Evolutionary conservation across 2,797 vertebrate genomes (phyloP).

Genomic region (Urosaurus nigricauda): DNA sequence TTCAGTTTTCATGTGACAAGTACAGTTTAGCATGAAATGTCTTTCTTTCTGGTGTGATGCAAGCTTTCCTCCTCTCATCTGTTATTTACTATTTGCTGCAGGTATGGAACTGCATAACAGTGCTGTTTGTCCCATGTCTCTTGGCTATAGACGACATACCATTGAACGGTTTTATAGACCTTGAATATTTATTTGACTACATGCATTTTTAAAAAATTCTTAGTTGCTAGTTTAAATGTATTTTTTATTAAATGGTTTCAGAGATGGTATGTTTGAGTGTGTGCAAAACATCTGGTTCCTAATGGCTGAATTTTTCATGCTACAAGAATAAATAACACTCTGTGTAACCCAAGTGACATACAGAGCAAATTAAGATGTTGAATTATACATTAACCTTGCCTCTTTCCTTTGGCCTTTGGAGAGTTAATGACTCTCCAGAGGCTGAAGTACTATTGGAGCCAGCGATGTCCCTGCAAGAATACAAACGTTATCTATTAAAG

Average conservation of each 20-base stretch:
- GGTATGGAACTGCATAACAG: neutral
- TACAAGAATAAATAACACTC: slow-evolving; percentile 45
- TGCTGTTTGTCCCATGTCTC: neutral
- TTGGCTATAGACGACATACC: neutral
- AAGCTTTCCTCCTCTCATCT: neutral
- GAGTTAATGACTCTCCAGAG: slow-evolving; percentile 23
- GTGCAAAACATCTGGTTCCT: neutral
- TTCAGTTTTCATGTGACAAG: neutral
- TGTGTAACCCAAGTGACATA: slow-evolving; percentile 36
- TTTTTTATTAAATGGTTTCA: slow-evolving; percentile 1
- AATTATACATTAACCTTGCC: slow-evolving; percentile 14
- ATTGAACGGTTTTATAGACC: neutral
- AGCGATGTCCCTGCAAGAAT: slow-evolving; percentile 42
- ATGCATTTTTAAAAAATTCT: neutral
- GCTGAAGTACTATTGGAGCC: slow-evolving; percentile 23
- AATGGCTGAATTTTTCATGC: slow-evolving; percentile 3
- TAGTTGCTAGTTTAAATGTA: neutral
- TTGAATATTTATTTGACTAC: neutral
- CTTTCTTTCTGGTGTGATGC: neutral
- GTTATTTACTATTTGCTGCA: neutral
- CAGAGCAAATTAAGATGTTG: slow-evolving; percentile 17
- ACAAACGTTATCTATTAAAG: slow-evolving; percentile 32
- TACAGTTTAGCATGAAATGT: neutral
- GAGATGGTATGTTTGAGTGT: slow-evolving; percentile 27
- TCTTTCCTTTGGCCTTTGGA: slow-evolving; percentile 38